Percentiles rank a stretch among this genome's conserved stretches.
Conservation (phyloP, 2,797 vertebrate genomes). For the Yasuhikotakia modesta region DNA sequence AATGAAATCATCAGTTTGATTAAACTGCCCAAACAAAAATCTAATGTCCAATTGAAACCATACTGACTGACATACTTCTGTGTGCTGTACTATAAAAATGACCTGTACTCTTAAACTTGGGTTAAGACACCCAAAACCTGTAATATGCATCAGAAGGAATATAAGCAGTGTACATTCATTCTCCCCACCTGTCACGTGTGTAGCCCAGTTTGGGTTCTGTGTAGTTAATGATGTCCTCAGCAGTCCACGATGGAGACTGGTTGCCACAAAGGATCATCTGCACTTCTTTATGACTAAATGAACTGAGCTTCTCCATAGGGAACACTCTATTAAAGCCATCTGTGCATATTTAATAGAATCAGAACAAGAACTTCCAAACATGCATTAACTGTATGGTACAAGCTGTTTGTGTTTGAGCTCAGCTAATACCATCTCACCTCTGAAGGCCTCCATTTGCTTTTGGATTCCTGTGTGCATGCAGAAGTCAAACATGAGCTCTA, state of each 20-base stretch:
- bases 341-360: no score
- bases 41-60: no score
- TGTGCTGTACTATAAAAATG: no score
- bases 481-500: constrained; percentile 98
- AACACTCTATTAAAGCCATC: constrained; percentile 98
- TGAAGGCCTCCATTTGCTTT: constrained; percentile 98
- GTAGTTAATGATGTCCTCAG: constrained; percentile 97
- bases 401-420: no score
- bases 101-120: not conserved
- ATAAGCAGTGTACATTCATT: not conserved
- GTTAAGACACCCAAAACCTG: no score
- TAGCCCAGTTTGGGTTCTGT: constrained; percentile 97
- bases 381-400: no score
- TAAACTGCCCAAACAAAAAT: no score
- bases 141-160: not conserved
- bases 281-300: constrained; percentile 98
- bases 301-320: constrained; percentile 99
- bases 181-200: constrained; percentile 92
- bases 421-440: constrained; percentile 77
- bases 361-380: no score
- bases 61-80: no score
- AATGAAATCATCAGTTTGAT: no score
- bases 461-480: constrained; percentile 97
- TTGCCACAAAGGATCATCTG: constrained; percentile 99
- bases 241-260: constrained; percentile 96